Evolutionary conservation across 2,888 invertebrate species (phyloP), one percentile per base, ranked within the genome.

Genomic region (Therioaphis trifolii): DNA sequence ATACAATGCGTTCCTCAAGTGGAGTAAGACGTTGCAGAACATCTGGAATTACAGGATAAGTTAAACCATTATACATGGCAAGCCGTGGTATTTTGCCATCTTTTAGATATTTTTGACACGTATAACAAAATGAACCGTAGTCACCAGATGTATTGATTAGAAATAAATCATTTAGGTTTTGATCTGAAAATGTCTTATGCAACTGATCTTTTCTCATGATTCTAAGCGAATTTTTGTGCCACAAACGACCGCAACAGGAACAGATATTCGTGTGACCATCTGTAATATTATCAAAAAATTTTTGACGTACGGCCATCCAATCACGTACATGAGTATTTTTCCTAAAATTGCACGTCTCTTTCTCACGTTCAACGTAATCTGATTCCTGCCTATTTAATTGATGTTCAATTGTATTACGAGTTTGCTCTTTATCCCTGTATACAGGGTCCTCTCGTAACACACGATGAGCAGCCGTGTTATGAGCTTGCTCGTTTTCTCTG

Each of bases 1-100:
- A 27, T n/a, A 68, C 43, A n/a, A 68, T n/a, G 18, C 68, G 24
- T 68, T 68, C 68, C 29, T 68, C 68, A 79, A 46, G 49, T 49
- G 49, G 49, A 49, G 49, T 49, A 49, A 49, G 49, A 49, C 49
- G 49, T 49, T 49, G 49, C 49, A 49, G 49, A 49, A 49, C 49
- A 49, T 49, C 49, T 49, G 49, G 49, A 49, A 49, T 49, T 49
- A 49, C 49, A 49, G 49, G 49, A 49, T 49, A 49, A 49, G 49
- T 49, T 49, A 49, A 49, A 49, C 49, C 49, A 49, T 49, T 49
- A 49, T 49, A 49, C 49, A 49, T 49, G 49, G 49, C 49, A 49
- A 49, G 49, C 49, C 49, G 49, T 49, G 49, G 49, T 49, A 49
- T 49, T 49, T 49, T 49, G 49, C 49, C 49, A 49, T 49, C 49